A percentile compares a stretch with the other conserved stretches of the same genome.
These are phyloP conservation scores for Dicentrarchus labrax DNA, from an alignment of 2,113 vertebrate genomes.

Conservation along the genomic window DNA sequence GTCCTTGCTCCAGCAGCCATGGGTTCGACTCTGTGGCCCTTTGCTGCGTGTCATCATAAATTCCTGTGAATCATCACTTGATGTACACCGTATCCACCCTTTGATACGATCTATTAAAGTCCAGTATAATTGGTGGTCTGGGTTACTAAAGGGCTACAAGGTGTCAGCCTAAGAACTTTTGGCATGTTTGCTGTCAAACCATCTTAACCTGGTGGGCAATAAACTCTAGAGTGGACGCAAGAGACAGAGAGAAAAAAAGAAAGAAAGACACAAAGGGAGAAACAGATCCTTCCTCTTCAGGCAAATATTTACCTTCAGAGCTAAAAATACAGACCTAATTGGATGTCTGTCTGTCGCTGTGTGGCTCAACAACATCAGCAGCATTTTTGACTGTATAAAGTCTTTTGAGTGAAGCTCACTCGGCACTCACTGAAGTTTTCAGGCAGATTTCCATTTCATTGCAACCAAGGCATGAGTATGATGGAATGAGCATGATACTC, in stretches of 20 bases:
- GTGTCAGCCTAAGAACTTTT: background rate
- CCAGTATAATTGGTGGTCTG: background rate
- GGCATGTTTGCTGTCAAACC: background rate
- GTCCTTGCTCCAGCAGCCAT: too few species aligned
- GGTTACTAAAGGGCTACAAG: background rate
- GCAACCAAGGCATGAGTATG: background rate
- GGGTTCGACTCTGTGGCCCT: too few species aligned
- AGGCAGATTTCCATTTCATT: background rate
- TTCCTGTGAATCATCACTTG: background rate
- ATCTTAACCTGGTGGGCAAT: background rate
- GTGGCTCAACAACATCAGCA: background rate
- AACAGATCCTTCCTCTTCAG: background rate
- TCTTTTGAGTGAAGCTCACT: background rate
- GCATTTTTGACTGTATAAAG: background rate
- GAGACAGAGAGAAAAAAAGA: background rate
- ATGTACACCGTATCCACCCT: background rate
- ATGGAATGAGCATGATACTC: background rate
- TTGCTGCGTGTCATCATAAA: background rate
- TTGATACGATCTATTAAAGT: background rate
- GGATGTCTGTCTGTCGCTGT: background rate
- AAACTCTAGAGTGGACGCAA: background rate
- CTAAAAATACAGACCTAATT: conserved; percentile 29
- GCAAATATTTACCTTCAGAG: conserved; percentile 23
- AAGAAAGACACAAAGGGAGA: background rate
- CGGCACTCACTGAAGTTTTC: background rate